Percentiles rank a stretch among this genome's conserved stretches.
These are phyloP conservation scores for Stegastes partitus DNA, from an alignment of 2,113 vertebrate genomes.

Conservation along the genomic window DNA sequence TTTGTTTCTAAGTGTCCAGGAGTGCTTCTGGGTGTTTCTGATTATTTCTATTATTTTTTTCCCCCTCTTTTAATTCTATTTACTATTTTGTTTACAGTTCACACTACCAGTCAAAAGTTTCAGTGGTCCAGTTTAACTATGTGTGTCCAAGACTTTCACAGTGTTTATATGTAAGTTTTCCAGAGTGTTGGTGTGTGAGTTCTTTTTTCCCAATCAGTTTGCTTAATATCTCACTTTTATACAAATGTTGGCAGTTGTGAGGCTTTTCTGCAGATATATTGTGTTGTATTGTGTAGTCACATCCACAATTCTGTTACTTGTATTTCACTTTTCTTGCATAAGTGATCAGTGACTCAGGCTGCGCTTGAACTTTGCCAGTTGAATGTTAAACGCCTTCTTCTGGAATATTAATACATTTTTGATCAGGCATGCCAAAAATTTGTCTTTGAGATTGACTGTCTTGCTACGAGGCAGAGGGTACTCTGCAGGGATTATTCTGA, in stretches of 20 bases:
- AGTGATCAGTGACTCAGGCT: conserved; percentile 18
- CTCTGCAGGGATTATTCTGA: conserved; percentile 34
- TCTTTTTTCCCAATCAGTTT: too few relatives aligned
- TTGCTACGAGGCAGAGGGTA: conserved; percentile 5
- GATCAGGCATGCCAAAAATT: conserved; percentile 35
- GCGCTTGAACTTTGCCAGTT: conserved; percentile 20
- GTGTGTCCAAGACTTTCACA: too few relatives aligned
- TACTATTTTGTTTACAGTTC: too few relatives aligned
- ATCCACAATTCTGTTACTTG: conserved; percentile 4
- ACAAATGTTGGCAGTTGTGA: not conserved
- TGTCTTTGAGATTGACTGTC: conserved; percentile 40
- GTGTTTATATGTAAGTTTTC: too few relatives aligned
- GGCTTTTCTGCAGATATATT: conserved; percentile 5
- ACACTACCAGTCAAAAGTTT: too few relatives aligned
- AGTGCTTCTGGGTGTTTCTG: too few relatives aligned
- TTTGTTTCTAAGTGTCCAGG: too few relatives aligned
- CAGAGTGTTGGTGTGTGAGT: too few relatives aligned
- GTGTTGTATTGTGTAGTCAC: not conserved
- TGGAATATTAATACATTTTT: conserved; percentile 55
- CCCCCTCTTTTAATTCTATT: too few relatives aligned
- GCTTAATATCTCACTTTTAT: too few relatives aligned
- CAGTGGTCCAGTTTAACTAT: too few relatives aligned
- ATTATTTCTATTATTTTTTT: too few relatives aligned
- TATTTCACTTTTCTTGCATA: conserved; percentile 14
- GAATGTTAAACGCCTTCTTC: conserved; percentile 49